Evolutionary conservation across 2,797 vertebrate species (phyloP).

Genomic region (Rhinophrynus dorsalis): DNA sequence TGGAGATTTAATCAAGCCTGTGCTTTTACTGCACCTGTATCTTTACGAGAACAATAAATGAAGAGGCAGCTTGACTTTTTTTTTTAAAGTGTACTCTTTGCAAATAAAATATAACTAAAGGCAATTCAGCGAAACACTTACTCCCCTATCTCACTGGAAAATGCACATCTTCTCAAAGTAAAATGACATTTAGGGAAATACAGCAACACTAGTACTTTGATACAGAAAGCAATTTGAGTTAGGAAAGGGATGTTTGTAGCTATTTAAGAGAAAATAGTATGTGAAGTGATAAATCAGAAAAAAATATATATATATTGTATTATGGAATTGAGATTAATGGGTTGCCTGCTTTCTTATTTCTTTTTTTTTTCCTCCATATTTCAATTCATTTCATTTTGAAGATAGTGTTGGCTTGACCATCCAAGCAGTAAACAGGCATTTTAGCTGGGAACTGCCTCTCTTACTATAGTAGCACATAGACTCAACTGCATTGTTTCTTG

Average conservation of each 20-base stretch:
- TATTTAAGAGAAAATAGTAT: slow-evolving; percentile 45
- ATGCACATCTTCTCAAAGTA: slow-evolving; percentile 28
- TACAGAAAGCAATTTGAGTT: slow-evolving; percentile 45
- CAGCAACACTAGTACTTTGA: slow-evolving; percentile 37
- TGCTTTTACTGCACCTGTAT: not conserved
- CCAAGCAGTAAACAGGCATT: slow-evolving; percentile 43
- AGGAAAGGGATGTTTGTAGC: slow-evolving; percentile 35
- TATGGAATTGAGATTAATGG: slow-evolving; percentile 42
- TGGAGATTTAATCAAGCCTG: slow-evolving; percentile 4
- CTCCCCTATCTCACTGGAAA: slow-evolving; percentile 24
- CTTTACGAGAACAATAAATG: slow-evolving; percentile 1
- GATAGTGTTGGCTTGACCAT: slow-evolving; percentile 39
- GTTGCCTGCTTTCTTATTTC: slow-evolving; percentile 16
- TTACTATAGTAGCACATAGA: not conserved
- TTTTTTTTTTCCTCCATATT: slow-evolving; percentile 3
- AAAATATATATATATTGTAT: slow-evolving; percentile 42
- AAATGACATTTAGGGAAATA: slow-evolving; percentile 49
- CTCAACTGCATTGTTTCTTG: slow-evolving; percentile 19
- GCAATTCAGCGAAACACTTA: slow-evolving; percentile 19
- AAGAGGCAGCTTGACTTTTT: not conserved
- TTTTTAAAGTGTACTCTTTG: not conserved
- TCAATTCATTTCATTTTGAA: slow-evolving; percentile 44
- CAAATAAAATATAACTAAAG: slow-evolving; percentile 30
- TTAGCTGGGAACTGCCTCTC: slow-evolving; percentile 13
- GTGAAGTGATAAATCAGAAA: slow-evolving; percentile 42